A percentile compares a stretch with the other conserved stretches of the same genome.
phyloP scores from a whole-genome alignment of 2,113 vertebrate genomes.

The Vicugna pacos region DNA sequence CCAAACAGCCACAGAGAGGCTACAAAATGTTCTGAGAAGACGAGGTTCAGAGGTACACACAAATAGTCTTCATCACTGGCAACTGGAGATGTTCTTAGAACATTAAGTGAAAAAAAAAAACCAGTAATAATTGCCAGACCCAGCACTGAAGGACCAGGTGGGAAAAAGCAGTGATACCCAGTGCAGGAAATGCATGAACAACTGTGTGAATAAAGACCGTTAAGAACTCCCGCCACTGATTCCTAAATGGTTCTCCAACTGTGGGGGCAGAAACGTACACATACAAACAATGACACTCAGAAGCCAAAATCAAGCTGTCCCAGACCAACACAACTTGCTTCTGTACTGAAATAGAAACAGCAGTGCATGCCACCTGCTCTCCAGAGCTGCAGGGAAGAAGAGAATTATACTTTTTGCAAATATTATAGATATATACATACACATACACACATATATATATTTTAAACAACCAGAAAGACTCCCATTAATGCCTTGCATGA shows the following conservation, averaged over 20 bases:
- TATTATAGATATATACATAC: neutral
- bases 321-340: neutral
- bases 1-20: neutral
- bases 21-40: neutral
- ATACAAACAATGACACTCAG: neutral
- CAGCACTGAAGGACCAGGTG: neutral
- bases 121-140: neutral
- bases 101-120: neutral
- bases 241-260: neutral
- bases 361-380: neutral
- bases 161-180: neutral
- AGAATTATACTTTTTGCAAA: neutral
- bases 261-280: neutral
- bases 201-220: neutral
- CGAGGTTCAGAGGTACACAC: neutral
- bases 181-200: neutral
- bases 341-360: neutral
- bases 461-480: slow-evolving; percentile 43
- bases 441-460: neutral
- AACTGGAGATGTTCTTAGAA: neutral
- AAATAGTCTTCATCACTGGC: neutral
- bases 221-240: neutral
- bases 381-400: neutral
- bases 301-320: neutral
- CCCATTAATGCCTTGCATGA: neutral